Evolutionary conservation across 2,888 invertebrate species (phyloP).

Genomic region (Drosophila fulvimacula): DNA sequence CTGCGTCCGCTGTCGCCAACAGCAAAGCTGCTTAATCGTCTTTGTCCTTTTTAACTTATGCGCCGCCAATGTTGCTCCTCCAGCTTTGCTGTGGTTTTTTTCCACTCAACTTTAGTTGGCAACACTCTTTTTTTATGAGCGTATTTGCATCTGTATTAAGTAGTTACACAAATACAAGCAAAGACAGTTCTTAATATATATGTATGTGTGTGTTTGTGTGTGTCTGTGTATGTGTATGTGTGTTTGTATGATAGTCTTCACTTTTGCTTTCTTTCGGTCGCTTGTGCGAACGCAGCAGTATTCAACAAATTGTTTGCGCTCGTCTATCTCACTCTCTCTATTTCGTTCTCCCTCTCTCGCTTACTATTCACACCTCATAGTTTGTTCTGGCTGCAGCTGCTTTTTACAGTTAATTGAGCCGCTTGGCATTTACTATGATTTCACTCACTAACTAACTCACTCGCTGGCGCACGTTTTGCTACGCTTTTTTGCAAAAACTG

Average conservation of each 20-base stretch:
- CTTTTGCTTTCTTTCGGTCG: conserved; percentile 69
- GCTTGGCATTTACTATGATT: conserved; percentile 29
- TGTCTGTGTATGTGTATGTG: conserved; percentile 12
- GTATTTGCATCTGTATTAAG: conserved; percentile 60
- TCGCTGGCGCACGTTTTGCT: conserved; percentile 25
- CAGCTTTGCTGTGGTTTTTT: conserved; percentile 45
- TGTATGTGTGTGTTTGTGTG: conserved; percentile 29
- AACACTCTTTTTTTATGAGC: conserved; percentile 46
- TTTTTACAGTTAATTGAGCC: conserved; percentile 72
- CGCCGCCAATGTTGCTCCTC: conserved; percentile 72
- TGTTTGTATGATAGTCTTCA: conserved; percentile 52
- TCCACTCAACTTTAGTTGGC: conserved; percentile 50
- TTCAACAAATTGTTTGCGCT: conserved; percentile 78
- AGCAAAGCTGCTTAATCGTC: conserved; percentile 72
- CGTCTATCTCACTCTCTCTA: conserved; percentile 10
- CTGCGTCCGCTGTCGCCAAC: conserved; percentile 30
- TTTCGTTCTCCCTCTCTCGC: conserved; percentile 14
- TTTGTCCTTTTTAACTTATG: conserved; percentile 79
- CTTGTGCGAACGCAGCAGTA: conserved; percentile 49
- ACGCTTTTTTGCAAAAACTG: conserved; percentile 29
- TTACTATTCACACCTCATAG: conserved; percentile 38
- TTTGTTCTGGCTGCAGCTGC: conserved; percentile 33
- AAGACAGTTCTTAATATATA: conserved; percentile 1
- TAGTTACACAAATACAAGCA: conserved; percentile 38
- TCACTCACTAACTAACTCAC: conserved; percentile 23